Evolutionary conservation across 2,797 vertebrate species (phyloP).

Genomic region (Smutsia gigantea): DNA sequence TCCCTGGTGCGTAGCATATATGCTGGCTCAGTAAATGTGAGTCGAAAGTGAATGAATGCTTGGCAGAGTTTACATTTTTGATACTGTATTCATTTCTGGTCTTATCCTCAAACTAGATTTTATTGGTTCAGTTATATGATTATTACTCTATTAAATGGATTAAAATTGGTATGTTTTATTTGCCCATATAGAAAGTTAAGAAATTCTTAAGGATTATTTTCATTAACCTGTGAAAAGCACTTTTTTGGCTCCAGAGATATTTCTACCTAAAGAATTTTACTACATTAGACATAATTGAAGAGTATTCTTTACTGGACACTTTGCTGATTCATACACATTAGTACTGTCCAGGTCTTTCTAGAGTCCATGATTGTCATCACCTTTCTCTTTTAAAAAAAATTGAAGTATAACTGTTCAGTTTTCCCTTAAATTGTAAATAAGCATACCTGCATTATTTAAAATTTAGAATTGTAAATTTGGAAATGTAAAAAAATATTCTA

Average conservation of each 20-base stretch:
- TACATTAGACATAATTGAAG: background rate
- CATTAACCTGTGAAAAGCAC: background rate
- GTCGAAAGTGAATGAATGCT: background rate
- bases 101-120: background rate
- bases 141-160: background rate
- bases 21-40: background rate
- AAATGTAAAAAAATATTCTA: background rate
- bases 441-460: background rate
- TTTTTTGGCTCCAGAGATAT: background rate
- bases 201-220: slow-evolving; percentile 14
- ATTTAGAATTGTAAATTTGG: background rate
- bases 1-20: background rate
- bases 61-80: background rate
- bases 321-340: background rate
- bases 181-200: background rate
- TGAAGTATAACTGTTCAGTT: background rate
- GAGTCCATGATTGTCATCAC: background rate
- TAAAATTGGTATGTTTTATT: background rate
- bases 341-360: background rate
- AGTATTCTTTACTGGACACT: background rate
- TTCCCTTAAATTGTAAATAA: background rate
- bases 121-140: background rate
- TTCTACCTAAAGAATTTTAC: background rate
- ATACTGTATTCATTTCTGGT: background rate
- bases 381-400: background rate